These are phyloP conservation scores for Mastigias papua DNA, from an alignment of 30 jellyfish, hydroid and myxozoan genomes.

Conservation along the genomic window DNA sequence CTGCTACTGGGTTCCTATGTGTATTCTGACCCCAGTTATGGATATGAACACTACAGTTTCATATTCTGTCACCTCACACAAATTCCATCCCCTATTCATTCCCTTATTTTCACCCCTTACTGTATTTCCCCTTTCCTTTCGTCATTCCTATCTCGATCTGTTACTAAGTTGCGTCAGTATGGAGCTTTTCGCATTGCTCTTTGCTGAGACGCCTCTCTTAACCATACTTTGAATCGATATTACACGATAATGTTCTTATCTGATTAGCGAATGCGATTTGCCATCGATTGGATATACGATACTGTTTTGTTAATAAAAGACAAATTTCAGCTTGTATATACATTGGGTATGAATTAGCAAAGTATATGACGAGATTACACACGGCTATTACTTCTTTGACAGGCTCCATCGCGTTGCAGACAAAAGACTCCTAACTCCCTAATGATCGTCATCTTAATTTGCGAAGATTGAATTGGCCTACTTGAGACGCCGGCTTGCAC, in stretches of 20 bases:
- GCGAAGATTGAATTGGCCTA: constrained; percentile 26
- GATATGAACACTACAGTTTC: no score
- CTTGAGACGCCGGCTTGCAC: constrained; percentile 33
- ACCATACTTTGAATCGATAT: background rate
- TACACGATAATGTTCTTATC: constrained; percentile 1
- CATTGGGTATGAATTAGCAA: constrained; percentile 14
- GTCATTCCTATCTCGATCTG: no score
- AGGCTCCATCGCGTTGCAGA: constrained; percentile 16
- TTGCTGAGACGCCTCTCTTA: constrained; percentile 4
- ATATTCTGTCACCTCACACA: no score
- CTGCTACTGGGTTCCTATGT: no score
- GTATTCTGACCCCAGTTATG: no score
- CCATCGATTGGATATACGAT: background rate
- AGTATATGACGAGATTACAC: constrained; percentile 17
- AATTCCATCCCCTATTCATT: no score
- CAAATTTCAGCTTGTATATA: background rate
- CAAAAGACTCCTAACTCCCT: background rate
- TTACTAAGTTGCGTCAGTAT: no score
- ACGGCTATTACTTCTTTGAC: constrained; percentile 4
- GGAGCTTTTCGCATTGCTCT: no score
- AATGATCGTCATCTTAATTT: constrained; percentile 12
- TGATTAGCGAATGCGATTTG: constrained; percentile 15
- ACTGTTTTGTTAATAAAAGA: constrained; percentile 5
- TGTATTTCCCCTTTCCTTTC: no score
- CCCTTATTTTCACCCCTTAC: no score